Evolutionary conservation across 2,888 invertebrate species (phyloP), one percentile per base, ranked within the genome.

Genomic region (Agrotis ipsilon): DNA sequence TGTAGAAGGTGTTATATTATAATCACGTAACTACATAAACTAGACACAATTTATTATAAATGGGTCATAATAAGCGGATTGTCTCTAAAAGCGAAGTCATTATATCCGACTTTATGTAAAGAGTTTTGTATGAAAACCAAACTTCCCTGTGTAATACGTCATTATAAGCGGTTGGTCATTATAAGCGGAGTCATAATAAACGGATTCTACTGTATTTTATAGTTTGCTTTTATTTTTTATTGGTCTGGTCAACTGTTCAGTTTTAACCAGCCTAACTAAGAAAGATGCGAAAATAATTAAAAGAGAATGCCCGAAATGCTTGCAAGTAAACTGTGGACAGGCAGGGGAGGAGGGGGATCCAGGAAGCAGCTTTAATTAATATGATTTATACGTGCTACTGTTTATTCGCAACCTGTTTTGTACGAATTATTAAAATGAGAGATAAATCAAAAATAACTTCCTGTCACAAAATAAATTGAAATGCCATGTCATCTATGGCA

Each of bases 281-380:
- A 80, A 43, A 68, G 48, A 75, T 72, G 58, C 48, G 49, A 77
- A 77, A 77, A 80, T 83, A 80, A 83, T 75, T 43, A 75, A 81
- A 77, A 81, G 80, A 75, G 71, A 75, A 71, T 72, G 67, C 67
- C 48, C 58, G 24, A 64, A 76, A 72, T 68, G 67, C 65, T 52
- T 65, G 70, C 67, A 61, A 71, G 57, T 67, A 55, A 46, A 65
- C 52, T 24, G 72, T 21, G 51, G 27, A 43, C 60, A 51, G 64
- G 52, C 43, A 51, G 19, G 24, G 52, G 54, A 46, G 19, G 49
- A 18, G 21, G 5, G 24, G 54, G 14, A 19, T 46, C 21, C 73
- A 66, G 77, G 60, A 74, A 82, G 77, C 71, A 59, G 78, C 75
- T 73, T 80, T 83, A 83, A 82, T 83, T 83, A 80, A 75, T 75